Conservation (phyloP, 2,797 vertebrate species). For the Pseudochirops corinnae region DNA sequence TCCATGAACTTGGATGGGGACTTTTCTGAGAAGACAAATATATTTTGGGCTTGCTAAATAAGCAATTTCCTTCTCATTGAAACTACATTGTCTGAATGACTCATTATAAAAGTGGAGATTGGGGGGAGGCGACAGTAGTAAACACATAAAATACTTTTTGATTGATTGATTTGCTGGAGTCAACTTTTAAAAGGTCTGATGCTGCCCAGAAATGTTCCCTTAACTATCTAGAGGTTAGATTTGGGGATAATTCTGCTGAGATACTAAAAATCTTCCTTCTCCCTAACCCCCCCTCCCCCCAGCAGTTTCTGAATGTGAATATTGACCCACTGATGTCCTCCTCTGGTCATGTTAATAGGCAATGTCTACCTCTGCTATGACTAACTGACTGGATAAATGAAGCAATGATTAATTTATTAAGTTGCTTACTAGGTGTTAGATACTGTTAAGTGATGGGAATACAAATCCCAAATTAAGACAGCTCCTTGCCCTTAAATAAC, state of each 20-base stretch:
- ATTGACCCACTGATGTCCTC: background rate
- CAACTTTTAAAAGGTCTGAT: background rate
- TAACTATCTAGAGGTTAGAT: background rate
- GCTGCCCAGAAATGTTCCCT: background rate
- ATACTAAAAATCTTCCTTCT: background rate
- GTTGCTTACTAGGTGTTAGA: background rate
- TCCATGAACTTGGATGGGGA: background rate
- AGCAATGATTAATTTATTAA: background rate
- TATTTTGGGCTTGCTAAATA: background rate
- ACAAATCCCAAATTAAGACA: background rate
- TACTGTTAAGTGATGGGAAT: background rate
- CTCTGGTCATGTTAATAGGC: background rate
- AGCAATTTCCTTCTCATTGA: background rate
- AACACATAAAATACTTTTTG: background rate
- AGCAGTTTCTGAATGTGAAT: background rate
- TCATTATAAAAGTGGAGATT: background rate
- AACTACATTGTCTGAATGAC: background rate
- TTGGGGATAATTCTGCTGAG: background rate
- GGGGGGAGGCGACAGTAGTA: background rate
- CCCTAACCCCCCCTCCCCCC: background rate
- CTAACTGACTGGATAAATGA: background rate
- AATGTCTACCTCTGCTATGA: background rate
- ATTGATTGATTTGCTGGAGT: background rate
- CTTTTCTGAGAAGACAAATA: background rate
- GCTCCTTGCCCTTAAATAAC: background rate